Base-by-base conservation (phyloP, 2,113 vertebrate genomes). In the Platysternon megacephalum region DNA sequence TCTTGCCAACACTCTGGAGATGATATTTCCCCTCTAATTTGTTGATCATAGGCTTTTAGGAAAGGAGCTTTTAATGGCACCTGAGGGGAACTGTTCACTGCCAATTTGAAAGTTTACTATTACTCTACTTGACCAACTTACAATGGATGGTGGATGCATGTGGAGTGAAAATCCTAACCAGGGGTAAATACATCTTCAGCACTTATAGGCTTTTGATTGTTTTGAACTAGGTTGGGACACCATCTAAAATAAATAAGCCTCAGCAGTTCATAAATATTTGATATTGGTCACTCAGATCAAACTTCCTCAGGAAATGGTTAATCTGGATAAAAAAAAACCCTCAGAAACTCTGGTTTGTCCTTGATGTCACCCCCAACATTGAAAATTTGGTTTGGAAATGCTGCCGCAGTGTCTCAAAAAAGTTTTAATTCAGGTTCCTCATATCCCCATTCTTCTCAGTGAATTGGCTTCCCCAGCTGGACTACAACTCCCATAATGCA, bases 261-360 rank as follows among this genome's bases (percentile, higher is more conserved):
- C 28, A 68, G 51, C 79, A 44, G 79, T 56, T 68, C 44, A 32
- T 21, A 53, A 90, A 82, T 79, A 86, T 68, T n/a, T 49, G 44
- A 32, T 84, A 61, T 48, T 74, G 3, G 0, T 82, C 39, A 84
- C 8, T 76, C 82, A 6, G 5, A 82, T n/a, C 26, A 79, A 79
- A n/a, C 0, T 14, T 0, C 3, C 21, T 68, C 3, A 48, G 19
- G 65, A 85, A 88, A 48, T 11, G 22, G 2, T 46, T 89, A 53
- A 11, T 78, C 35, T 48, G 2, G 0, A 78, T 48, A 39, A 48
- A 58, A 48, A 80, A 12, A 0, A 58, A 0, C 17, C 8, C 35
- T 72, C 21, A 42, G 68, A 24, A 42, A 74, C 39, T 35, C 61
- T 74, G 39, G 19, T 74, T 74, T 74, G 19, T 74, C 68, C n/a